A percentile compares a stretch with the other conserved stretches of the same genome.
These are phyloP conservation scores for Tenebrosternarchus preto DNA, from an alignment of 2,113 vertebrate species.

Conservation along the genomic window DNA sequence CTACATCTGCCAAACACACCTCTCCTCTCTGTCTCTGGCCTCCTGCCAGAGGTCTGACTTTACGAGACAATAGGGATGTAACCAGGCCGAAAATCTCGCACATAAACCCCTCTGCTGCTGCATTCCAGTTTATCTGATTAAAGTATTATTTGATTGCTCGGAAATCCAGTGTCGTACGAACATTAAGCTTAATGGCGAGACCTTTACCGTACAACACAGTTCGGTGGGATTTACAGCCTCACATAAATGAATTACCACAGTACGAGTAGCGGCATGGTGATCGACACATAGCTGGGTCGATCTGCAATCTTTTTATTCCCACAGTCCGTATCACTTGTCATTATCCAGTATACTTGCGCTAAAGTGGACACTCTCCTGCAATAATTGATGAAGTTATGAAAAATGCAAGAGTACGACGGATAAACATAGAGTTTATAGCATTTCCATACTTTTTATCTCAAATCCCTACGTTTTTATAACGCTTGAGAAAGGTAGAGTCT, in stretches of 20 bases:
- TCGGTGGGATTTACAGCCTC: neutral
- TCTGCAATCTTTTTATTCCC: neutral
- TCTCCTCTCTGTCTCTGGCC: neutral
- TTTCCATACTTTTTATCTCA: no score
- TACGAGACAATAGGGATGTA: neutral
- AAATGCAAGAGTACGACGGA: no score
- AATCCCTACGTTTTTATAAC: neutral
- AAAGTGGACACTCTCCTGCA: no score
- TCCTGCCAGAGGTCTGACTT: neutral
- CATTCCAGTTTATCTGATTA: slow-evolving; percentile 17
- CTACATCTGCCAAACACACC: slow-evolving; percentile 14
- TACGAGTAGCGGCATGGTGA: neutral
- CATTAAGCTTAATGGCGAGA: slow-evolving; percentile 20
- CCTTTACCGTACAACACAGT: slow-evolving; percentile 14
- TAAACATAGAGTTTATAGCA: no score
- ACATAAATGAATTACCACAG: neutral
- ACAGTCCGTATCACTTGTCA: no score
- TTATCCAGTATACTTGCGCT: no score
- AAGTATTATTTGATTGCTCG: slow-evolving; percentile 42
- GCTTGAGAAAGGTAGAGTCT: neutral
- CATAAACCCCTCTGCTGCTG: neutral
- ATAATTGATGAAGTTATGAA: no score
- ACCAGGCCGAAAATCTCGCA: neutral
- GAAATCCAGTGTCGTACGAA: slow-evolving; percentile 22
- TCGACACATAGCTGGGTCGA: neutral